These are phyloP conservation scores for Frieseomelitta varia DNA, from an alignment of 1,140 invertebrate genomes.

Conservation along the genomic window DNA sequence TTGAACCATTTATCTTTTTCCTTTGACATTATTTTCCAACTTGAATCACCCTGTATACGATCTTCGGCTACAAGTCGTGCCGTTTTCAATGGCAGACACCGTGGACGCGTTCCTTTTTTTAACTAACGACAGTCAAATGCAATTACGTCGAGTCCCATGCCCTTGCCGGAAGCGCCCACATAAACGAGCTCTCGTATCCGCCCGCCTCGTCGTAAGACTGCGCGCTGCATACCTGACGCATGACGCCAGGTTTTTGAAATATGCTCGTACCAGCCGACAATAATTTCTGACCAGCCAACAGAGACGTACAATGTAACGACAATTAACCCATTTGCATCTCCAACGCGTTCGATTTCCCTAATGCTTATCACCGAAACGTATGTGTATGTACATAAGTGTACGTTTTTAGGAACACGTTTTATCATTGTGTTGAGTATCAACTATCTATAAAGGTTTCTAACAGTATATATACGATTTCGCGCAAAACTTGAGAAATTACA, in stretches of 20 bases:
- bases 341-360: background rate
- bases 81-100: background rate
- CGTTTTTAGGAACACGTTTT: too few species aligned
- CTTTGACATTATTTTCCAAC: too few species aligned
- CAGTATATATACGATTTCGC: too few species aligned
- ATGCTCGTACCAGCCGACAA: background rate
- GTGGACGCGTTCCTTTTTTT: slow-evolving; percentile 28
- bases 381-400: too few species aligned
- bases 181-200: slow-evolving; percentile 47
- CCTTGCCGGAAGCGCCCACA: slow-evolving; percentile 56
- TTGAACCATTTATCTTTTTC: too few species aligned
- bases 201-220: slow-evolving; percentile 22
- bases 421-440: background rate
- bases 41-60: background rate
- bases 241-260: slow-evolving; percentile 46
- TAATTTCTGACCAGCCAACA: background rate
- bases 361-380: background rate
- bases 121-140: slow-evolving; percentile 43
- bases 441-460: too few species aligned
- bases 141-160: slow-evolving; percentile 48
- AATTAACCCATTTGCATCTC: slow-evolving; percentile 6
- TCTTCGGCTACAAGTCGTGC: background rate
- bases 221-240: slow-evolving; percentile 39
- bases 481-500: too few species aligned
- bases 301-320: slow-evolving; percentile 31